These are phyloP conservation scores for Sternotherus odoratus DNA, from an alignment of 2,797 vertebrate species.

Conservation along the genomic window DNA sequence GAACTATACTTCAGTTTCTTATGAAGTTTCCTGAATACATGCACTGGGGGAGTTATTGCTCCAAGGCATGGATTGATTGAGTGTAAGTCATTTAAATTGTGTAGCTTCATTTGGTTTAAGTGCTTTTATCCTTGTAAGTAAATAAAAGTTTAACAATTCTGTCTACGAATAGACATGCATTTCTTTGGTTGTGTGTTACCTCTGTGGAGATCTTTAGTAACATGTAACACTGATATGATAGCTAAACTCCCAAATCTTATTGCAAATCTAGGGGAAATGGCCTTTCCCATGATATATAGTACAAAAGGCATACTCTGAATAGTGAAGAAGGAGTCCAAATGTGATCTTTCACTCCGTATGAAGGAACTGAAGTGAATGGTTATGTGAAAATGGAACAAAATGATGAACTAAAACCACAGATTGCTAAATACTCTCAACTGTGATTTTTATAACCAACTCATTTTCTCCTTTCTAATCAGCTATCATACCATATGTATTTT, in stretches of 20 bases:
- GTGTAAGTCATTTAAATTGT: not conserved
- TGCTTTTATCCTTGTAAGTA: not conserved
- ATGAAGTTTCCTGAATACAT: not conserved
- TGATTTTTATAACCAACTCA: not conserved
- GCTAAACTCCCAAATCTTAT: not conserved
- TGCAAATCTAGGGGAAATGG: not conserved
- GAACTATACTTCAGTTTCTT: not conserved
- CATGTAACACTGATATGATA: not conserved
- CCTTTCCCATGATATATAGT: not conserved
- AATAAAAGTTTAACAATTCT: not conserved
- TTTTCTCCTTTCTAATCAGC: not conserved
- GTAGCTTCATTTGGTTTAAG: not conserved
- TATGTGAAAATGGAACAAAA: not conserved
- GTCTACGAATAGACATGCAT: not conserved
- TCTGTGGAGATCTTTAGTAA: not conserved
- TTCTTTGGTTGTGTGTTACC: not conserved
- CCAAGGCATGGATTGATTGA: not conserved
- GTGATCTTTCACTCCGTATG: not conserved
- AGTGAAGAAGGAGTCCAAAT: not conserved
- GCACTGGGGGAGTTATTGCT: not conserved
- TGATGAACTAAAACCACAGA: not conserved
- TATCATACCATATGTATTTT: not conserved
- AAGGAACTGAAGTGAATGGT: not conserved
- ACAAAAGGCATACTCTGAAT: not conserved
- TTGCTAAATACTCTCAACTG: not conserved